These are phyloP conservation scores for Arctocebus calabarensis DNA, from an alignment of 2,797 vertebrate species.

Conservation along the genomic window DNA sequence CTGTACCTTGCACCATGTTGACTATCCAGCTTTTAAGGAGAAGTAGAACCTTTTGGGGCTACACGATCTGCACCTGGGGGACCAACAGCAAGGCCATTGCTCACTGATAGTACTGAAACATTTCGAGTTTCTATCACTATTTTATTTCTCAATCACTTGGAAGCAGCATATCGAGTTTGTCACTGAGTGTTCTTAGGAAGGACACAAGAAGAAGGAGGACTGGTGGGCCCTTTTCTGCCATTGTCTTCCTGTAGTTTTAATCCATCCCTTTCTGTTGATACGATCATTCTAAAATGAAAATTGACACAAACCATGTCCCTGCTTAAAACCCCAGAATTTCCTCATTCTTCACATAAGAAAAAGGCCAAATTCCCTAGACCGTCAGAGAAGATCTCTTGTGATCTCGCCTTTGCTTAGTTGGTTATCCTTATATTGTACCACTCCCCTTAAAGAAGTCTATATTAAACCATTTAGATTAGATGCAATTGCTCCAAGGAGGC, in stretches of 20 bases:
- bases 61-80: not conserved
- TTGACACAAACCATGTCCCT: not conserved
- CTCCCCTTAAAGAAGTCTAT: not conserved
- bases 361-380: not conserved
- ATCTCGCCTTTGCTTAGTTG: not conserved
- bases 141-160: not conserved
- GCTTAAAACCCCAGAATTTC: not conserved
- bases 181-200: slow-evolving; percentile 19
- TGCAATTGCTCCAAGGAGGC: not conserved
- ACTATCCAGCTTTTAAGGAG: not conserved
- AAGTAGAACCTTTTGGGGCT: not conserved
- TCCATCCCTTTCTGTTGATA: not conserved
- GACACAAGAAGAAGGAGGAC: not conserved
- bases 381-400: not conserved
- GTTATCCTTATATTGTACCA: not conserved
- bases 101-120: not conserved
- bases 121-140: not conserved
- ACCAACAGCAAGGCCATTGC: not conserved
- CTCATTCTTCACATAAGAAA: not conserved
- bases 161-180: not conserved
- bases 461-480: not conserved
- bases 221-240: not conserved
- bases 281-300: not conserved
- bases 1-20: not conserved
- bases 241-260: not conserved